These are phyloP conservation scores for Theonella swinhoei DNA, from an alignment of 37 sponge, comb jelly and placozoan genomes.

Conservation along the genomic window DNA sequence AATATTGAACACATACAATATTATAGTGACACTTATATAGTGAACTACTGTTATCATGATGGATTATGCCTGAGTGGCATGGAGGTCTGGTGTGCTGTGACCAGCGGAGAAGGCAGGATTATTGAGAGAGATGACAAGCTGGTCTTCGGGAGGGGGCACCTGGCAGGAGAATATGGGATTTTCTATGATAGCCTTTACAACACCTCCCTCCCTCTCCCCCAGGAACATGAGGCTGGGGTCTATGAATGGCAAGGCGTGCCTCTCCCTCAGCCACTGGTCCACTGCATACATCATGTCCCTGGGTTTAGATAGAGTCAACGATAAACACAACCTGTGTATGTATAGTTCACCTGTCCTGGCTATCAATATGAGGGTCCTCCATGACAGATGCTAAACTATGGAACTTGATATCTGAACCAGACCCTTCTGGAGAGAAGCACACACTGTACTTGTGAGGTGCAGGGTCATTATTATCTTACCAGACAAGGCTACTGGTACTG, in stretches of 20 bases:
- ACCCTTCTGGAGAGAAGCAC: too few relatives aligned
- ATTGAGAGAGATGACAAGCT: slow-evolving; percentile 68
- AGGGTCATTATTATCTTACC: slow-evolving; percentile 16
- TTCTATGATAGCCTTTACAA: slow-evolving; percentile 63
- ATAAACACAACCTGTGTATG: background rate
- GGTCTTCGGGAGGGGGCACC: slow-evolving; percentile 61
- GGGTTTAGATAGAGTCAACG: background rate
- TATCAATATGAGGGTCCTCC: background rate
- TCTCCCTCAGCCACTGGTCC: slow-evolving; percentile 79
- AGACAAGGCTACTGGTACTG: slow-evolving; percentile 45
- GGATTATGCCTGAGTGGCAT: background rate
- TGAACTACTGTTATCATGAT: background rate
- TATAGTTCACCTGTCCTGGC: background rate
- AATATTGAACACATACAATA: background rate
- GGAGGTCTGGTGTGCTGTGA: background rate
- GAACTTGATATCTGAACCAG: slow-evolving; percentile 46
- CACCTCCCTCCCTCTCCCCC: slow-evolving; percentile 57
- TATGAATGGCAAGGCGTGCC: slow-evolving; percentile 65
- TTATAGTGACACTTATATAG: background rate
- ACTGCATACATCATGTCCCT: slow-evolving; percentile 61
- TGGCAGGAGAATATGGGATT: slow-evolving; percentile 59
- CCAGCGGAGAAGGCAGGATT: slow-evolving; percentile 58
- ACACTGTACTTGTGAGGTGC: too few relatives aligned
- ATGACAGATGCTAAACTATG: slow-evolving; percentile 52
- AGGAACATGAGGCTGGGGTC: slow-evolving; percentile 61